Conservation (phyloP, 2,888 invertebrate species). For the Epistrophella euchroma region DNA sequence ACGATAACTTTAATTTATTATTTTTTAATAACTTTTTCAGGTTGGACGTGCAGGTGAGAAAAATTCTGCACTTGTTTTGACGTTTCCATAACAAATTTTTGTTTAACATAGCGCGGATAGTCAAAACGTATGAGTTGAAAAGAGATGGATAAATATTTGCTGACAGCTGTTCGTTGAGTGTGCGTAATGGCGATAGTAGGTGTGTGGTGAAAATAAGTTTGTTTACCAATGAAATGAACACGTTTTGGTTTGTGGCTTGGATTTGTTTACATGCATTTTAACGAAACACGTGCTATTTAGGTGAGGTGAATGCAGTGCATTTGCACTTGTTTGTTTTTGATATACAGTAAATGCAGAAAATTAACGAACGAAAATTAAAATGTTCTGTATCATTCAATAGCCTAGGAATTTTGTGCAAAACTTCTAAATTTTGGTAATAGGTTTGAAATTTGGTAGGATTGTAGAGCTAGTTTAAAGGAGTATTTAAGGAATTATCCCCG, state of each 20-base stretch:
- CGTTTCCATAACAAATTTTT: slow-evolving; percentile 74
- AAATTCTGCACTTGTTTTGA: slow-evolving; percentile 70
- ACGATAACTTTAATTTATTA: slow-evolving; percentile 22
- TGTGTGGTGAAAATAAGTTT: slow-evolving; percentile 51
- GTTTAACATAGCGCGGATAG: slow-evolving; percentile 63
- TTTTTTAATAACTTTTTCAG: slow-evolving; percentile 24
- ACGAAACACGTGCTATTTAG: slow-evolving; percentile 64
- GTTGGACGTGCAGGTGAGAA: slow-evolving; percentile 66
- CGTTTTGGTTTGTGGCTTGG: slow-evolving; percentile 66
- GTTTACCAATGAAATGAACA: slow-evolving; percentile 55
- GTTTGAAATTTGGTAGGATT: no score
- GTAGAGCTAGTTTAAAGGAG: no score
- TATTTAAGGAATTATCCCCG: no score
- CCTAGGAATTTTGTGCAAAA: no score
- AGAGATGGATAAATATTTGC: slow-evolving; percentile 27
- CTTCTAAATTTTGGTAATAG: no score
- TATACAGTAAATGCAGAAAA: slow-evolving; percentile 36
- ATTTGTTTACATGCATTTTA: slow-evolving; percentile 63
- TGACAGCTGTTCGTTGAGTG: slow-evolving; percentile 62
- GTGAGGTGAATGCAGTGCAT: slow-evolving; percentile 39
- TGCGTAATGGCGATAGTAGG: slow-evolving; percentile 18
- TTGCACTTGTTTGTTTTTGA: slow-evolving; percentile 46
- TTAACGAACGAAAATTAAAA: neutral
- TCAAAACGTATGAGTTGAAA: slow-evolving; percentile 33
- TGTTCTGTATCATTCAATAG: no score